Evolutionary conservation across 2,113 vertebrate species (phyloP).

Genomic region (Barnardius zonarius): DNA sequence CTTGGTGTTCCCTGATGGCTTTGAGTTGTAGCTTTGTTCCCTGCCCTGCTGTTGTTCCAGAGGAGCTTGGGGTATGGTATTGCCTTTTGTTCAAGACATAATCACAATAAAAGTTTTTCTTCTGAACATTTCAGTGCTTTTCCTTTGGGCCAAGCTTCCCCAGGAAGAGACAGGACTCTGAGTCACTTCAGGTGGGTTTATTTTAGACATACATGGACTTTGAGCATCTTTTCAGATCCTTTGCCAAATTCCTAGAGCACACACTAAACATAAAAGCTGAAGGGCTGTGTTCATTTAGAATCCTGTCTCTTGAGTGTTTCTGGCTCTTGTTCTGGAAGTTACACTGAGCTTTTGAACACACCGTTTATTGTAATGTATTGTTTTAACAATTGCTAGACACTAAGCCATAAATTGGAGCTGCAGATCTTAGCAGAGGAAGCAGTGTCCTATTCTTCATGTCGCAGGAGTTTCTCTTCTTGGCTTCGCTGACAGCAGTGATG

Average conservation of each 20-base stretch:
- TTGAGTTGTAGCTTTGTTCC: background rate
- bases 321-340: background rate
- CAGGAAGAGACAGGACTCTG: conserved; percentile 53
- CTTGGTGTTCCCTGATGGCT: background rate
- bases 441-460: background rate
- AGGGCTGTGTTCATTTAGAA: background rate
- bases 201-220: background rate
- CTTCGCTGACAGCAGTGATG: fast-evolving
- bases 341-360: background rate
- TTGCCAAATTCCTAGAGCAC: background rate
- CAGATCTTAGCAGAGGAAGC: background rate
- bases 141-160: conserved; percentile 53
- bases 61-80: background rate
- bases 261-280: background rate
- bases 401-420: background rate
- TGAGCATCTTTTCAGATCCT: background rate
- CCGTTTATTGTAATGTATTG: background rate
- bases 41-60: background rate
- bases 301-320: background rate
- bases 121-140: conserved; percentile 47
- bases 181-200: conserved; percentile 49
- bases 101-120: conserved; percentile 39
- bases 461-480: background rate
- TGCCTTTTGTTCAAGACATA: background rate
- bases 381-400: background rate